Percentiles rank a stretch among this genome's conserved stretches.
Conservation (phyloP, 2,888 invertebrate species). For the Zhengitettix transpicula region DNA sequence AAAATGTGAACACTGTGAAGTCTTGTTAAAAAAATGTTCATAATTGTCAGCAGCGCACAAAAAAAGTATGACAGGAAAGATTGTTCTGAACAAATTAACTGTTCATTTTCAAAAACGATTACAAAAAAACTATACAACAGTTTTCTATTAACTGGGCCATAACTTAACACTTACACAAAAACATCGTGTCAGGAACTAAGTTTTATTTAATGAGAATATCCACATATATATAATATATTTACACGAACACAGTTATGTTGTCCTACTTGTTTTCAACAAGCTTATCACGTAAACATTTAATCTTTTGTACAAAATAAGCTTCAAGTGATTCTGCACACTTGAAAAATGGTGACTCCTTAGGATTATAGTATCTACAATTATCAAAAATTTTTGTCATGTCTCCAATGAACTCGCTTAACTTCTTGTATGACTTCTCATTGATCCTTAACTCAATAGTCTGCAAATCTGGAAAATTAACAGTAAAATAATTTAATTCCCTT, state of each 20-base stretch:
- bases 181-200: not conserved
- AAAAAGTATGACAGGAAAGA: no score
- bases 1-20: no score
- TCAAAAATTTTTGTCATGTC: slow-evolving; percentile 98
- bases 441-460: slow-evolving; percentile 82
- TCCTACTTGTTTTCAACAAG: slow-evolving; percentile 11
- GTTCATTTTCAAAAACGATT: no score
- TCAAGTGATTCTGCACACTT: slow-evolving; percentile 92
- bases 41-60: no score
- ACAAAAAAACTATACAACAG: no score
- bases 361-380: slow-evolving; percentile 96
- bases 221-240: not conserved
- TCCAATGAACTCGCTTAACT: slow-evolving; percentile 86
- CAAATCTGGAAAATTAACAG: slow-evolving; percentile 55
- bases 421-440: slow-evolving; percentile 64
- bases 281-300: slow-evolving; percentile 64
- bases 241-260: not conserved
- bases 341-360: slow-evolving; percentile 87
- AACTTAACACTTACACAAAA: not conserved
- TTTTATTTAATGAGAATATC: not conserved
- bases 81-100: no score
- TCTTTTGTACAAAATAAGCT: slow-evolving; percentile 88
- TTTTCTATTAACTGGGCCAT: not conserved
- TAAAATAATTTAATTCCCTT: no score
- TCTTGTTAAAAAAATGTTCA: no score